Evolutionary conservation across 2,888 invertebrate genomes (phyloP), one percentile per base, ranked within the genome.

Genomic region (Latheticus oryzae): DNA sequence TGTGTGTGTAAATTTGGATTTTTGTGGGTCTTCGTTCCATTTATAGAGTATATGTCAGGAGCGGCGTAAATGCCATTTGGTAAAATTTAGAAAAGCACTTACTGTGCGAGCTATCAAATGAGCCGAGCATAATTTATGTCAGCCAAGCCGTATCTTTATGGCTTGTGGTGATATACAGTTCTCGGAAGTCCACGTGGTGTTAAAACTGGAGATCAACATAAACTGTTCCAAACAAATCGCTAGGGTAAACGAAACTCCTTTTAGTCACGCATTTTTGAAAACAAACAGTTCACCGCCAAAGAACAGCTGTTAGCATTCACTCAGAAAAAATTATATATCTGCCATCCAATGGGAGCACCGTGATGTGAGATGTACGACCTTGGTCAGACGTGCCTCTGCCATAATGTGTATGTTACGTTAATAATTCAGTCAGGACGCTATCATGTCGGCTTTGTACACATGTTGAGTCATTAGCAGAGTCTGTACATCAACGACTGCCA

Each of bases 111-210:
- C 72, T 71, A 72, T 73, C 71, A 72, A 73, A 72, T 70, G 73
- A 70, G 71, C 65, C 70, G 67, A 64, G 65, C 61, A 70, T 75
- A 74, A 76, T 76, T 76, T 76, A 76, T 73, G 73, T 72, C 71
- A 65, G 71, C 70, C 73, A 72, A 73, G 72, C 74, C 73, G 74
- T 74, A 73, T 73, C 73, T 75, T 76, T 76, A 76, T 71, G 71
- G 73, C 68, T 67, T 58, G 66, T 58, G 58, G 69, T 74, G 72
- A 75, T 73, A 71, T 73, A 75, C 72, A 65, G 68, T 75, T 75
- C 75, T 72, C 68, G 74, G 76, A 75, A 76, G 73, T 75, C 73
- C 73, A 73, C 72, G 72, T 75, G 74, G 75, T 76, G 75, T 75
- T 74, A 72, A 60, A 73, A 73, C 65, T 65, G 64, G 65, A 73